Percentiles rank a stretch among this genome's conserved stretches.
phyloP scores from a whole-genome alignment of 2,113 vertebrate genomes.

The Zapus hudsonius region DNA sequence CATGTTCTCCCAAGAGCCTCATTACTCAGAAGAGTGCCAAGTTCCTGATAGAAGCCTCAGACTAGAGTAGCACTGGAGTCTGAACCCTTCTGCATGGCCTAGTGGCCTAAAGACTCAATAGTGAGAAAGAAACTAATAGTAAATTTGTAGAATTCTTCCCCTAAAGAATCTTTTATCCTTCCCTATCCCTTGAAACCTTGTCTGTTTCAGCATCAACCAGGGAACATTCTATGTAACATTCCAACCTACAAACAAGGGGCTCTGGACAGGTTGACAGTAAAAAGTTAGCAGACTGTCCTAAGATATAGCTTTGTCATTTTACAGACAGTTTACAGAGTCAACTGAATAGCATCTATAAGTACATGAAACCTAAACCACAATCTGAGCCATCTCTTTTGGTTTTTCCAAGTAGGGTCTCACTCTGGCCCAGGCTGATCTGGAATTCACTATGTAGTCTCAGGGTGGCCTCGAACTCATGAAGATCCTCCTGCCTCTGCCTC shows the following conservation, averaged over 20 bases:
- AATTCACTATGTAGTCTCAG: too few relatives aligned
- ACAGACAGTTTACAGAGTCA: not conserved
- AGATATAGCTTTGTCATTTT: not conserved
- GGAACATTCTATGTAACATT: not conserved
- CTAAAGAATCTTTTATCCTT: not conserved
- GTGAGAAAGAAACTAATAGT: not conserved
- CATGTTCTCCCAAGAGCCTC: not conserved
- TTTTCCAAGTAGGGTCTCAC: too few relatives aligned
- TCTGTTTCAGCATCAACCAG: not conserved
- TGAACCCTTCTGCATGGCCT: not conserved
- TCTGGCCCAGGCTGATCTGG: too few relatives aligned
- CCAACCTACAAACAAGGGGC: not conserved
- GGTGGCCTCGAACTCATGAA: too few relatives aligned
- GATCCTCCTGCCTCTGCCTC: too few relatives aligned
- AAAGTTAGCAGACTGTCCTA: not conserved
- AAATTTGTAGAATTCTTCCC: not conserved
- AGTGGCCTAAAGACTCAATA: not conserved
- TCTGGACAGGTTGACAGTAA: not conserved
- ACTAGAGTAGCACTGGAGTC: not conserved
- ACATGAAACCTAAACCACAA: not conserved
- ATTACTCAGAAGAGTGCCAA: not conserved
- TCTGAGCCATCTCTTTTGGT: not conserved
- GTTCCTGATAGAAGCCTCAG: not conserved
- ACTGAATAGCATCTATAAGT: not conserved
- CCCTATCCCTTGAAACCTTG: not conserved